phyloP scores from a whole-genome alignment of 2,113 vertebrate genomes.

The Chionis minor region DNA sequence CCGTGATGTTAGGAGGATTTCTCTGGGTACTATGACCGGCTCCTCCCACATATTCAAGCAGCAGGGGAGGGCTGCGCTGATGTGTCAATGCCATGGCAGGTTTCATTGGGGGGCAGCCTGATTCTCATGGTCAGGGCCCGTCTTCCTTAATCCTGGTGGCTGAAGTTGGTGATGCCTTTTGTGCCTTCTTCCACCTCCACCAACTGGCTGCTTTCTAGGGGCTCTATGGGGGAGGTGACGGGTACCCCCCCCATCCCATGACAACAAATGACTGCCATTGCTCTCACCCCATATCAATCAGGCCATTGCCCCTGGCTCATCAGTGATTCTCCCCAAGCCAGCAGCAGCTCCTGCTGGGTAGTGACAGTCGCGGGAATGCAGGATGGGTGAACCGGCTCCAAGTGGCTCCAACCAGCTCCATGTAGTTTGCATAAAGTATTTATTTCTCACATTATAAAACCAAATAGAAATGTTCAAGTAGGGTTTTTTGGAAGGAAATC shows the following conservation, averaged over 20 bases:
- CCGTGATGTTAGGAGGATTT: too few relatives aligned
- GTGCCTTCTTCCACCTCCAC: background rate
- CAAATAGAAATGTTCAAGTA: background rate
- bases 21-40: background rate
- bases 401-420: background rate
- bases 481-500: background rate
- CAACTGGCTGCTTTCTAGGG: background rate
- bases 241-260: too few relatives aligned
- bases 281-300: background rate
- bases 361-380: fast-evolving
- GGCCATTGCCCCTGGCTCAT: background rate
- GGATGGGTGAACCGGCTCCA: background rate
- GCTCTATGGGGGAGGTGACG: background rate
- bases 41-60: fast-evolving
- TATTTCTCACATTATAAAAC: background rate
- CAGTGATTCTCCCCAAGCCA: fast-evolving
- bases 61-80: background rate
- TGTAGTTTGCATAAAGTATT: background rate
- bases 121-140: background rate
- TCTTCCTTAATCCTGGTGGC: background rate
- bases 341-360: fast-evolving
- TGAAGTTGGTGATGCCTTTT: background rate
- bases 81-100: background rate
- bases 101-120: background rate
- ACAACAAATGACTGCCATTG: background rate